Base-by-base conservation (phyloP, 2,797 vertebrate genomes). In the Bovichtus diacanthus region DNA sequence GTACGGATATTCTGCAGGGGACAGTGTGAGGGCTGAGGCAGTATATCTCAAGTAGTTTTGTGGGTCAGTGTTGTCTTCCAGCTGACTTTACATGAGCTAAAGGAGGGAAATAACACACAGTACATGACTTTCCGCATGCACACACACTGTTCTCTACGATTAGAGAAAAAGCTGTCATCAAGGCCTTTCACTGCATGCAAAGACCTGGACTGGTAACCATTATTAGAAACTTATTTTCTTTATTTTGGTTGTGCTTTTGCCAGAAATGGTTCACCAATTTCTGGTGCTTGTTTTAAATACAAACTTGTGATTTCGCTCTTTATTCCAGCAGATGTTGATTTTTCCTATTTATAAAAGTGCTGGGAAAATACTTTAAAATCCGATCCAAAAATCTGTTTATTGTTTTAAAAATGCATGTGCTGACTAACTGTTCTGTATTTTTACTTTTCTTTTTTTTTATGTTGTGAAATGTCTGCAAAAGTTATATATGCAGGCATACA, bases 141-240 rank as follows among this genome's bases (percentile, higher is more conserved):
- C 65, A 55, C 62, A 72, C 23, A 47, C 10, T 38, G 4, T n/a
- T 46, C 27, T 55, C 23, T 13, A 43, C 8, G 4, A 53, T 70
- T 49, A 44, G n/a, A 80, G 5, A 55, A 55, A 70, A 72, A 44
- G 63, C 54, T 82, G 76, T 80, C 49, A 70, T 87, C 80, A 86
- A 88, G 90, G 86, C 62, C 87, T 89, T 90, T 93, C 92, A 94
- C 95, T 95, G 93, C 94, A 94, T 94, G 93, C 92, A 93, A 92
- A 87, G 86, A 91, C 84, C 65, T 77, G 74, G 36, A 73, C 90
- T 81, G 59, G 49, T 77, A 81, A 64, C 60, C 53, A 80, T 66
- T 27, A 23, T 50, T 43, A 18, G 3, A 21, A 76, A 60, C 18
- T 21, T 49, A 74, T 29, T 19, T 68, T 47, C 41, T 51, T 34